A percentile compares a stretch with the other conserved stretches of the same genome.
phyloP scores from a whole-genome alignment of 2,113 vertebrate species.

The Poecile atricapillus region DNA sequence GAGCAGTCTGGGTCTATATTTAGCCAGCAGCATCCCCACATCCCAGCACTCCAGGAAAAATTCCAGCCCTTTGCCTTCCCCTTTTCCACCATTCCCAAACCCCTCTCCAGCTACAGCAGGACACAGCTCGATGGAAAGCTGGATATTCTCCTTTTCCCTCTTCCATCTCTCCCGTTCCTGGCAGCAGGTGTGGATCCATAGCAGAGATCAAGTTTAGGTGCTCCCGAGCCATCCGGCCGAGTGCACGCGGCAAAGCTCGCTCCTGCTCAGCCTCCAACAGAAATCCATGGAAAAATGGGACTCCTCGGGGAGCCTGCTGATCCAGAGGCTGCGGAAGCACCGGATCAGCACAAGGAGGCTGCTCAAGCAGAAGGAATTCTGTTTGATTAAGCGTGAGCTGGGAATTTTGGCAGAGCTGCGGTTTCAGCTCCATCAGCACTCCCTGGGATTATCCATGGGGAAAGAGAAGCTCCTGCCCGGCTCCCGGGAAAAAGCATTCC shows the following conservation, averaged over 20 bases:
- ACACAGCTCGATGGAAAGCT: background rate
- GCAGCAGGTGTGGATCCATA: background rate
- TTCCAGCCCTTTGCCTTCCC: background rate
- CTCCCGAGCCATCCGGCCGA: background rate
- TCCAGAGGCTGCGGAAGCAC: background rate
- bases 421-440: background rate
- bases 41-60: background rate
- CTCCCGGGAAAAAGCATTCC: background rate
- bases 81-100: background rate
- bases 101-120: background rate
- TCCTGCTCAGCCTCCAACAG: background rate
- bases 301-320: background rate
- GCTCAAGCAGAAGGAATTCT: background rate
- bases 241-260: background rate
- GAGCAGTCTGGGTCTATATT: background rate
- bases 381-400: background rate
- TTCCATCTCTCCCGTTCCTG: background rate
- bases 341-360: background rate
- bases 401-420: background rate
- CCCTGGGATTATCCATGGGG: background rate
- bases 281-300: fast-evolving
- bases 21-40: background rate
- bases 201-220: background rate
- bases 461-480: background rate
- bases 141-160: background rate